These are phyloP conservation scores for Harpegnathos saltator DNA, from an alignment of 1,140 invertebrate genomes.

Conservation along the genomic window DNA sequence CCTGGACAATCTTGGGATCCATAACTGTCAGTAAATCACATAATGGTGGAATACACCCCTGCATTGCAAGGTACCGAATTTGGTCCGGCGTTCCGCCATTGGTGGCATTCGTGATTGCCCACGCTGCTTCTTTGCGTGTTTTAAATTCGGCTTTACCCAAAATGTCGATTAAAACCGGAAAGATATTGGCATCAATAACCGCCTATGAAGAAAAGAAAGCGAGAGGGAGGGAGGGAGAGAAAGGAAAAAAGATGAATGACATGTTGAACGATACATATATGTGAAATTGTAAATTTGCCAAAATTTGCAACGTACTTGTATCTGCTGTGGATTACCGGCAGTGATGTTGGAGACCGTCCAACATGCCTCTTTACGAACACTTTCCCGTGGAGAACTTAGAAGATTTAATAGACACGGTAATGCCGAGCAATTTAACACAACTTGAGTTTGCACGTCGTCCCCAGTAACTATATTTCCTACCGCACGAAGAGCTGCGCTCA, in stretches of 20 bases:
- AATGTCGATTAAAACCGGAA: conserved; percentile 96
- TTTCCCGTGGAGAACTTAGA: conserved; percentile 92
- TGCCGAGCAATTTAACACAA: conserved; percentile 96
- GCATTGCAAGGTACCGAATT: conserved; percentile 90
- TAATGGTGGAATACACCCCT: conserved; percentile 96
- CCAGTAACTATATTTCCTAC: conserved; percentile 99
- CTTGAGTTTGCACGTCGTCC: conserved; percentile 98
- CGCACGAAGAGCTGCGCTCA: conserved; percentile 97
- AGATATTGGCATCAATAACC: conserved; percentile 98
- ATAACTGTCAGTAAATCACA: conserved; percentile 97
- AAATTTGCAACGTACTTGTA: conserved; percentile 89
- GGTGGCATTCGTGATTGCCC: conserved; percentile 99
- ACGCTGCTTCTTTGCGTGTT: conserved; percentile 97
- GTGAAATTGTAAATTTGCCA: not conserved
- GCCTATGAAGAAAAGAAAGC: conserved; percentile 88
- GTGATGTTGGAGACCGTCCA: conserved; percentile 99
- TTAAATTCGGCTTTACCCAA: conserved; percentile 97
- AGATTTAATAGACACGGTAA: conserved; percentile 94
- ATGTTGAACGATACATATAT: not conserved
- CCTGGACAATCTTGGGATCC: conserved; percentile 98
- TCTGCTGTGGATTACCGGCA: conserved; percentile 97
- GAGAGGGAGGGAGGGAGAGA: too few species aligned
- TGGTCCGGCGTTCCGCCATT: conserved; percentile 97
- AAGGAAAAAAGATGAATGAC: not conserved
- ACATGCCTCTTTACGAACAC: conserved; percentile 97